Percentiles rank a stretch among this genome's conserved stretches.
Conservation (phyloP, 2,797 vertebrate species). For the Pseudomugil tenellus region DNA sequence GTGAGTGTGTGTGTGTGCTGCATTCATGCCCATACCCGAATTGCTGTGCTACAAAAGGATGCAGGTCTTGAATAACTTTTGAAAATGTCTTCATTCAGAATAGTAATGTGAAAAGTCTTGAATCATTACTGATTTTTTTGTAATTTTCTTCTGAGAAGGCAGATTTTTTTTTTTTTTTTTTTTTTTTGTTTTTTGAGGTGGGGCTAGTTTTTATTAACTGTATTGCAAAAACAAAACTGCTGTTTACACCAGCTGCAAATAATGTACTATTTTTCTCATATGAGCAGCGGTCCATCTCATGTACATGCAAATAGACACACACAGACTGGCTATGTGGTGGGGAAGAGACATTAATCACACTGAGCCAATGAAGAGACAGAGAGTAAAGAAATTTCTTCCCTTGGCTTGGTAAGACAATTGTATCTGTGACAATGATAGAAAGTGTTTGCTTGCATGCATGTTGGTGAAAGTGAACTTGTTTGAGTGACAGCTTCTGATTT, state of each 20-base stretch:
- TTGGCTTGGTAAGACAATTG: constrained; percentile 64
- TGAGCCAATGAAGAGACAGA: constrained; percentile 60
- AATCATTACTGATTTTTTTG: too few species aligned
- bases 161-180: too few species aligned
- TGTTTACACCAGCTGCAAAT: constrained; percentile 19
- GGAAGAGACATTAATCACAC: constrained; percentile 67
- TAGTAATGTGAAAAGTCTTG: too few species aligned
- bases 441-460: constrained; percentile 51
- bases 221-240: background rate
- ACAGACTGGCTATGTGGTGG: constrained; percentile 25
- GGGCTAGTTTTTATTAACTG: too few species aligned
- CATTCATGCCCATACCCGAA: background rate
- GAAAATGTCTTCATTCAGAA: too few species aligned
- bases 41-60: background rate
- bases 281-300: constrained; percentile 1
- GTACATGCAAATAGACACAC: constrained; percentile 10
- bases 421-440: constrained; percentile 64
- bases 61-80: background rate
- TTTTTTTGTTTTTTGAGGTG: too few species aligned
- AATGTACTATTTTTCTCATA: constrained; percentile 6
- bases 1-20: too few species aligned
- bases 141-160: too few species aligned
- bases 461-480: constrained; percentile 46
- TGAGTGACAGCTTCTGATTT: constrained; percentile 42
- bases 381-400: constrained; percentile 65